phyloP scores from a whole-genome alignment of 2,888 invertebrate species.

The Blomia tropicalis region DNA sequence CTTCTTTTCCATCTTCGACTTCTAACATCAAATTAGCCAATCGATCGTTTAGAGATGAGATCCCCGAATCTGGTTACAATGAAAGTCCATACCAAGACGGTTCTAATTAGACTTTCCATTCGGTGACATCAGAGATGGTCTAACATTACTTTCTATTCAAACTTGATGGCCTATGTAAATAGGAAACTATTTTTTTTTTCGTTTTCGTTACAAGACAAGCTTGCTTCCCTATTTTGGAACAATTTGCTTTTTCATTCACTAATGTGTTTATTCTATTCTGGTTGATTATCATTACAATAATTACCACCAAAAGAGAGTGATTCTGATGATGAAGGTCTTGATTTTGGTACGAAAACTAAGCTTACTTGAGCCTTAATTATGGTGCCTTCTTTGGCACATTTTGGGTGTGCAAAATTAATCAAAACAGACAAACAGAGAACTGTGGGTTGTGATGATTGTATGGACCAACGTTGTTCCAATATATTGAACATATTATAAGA shows the following conservation, averaged over 20 bases:
- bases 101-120: too few species aligned
- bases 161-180: conserved; percentile 11
- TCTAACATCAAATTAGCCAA: background rate
- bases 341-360: too few species aligned
- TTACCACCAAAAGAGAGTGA: background rate
- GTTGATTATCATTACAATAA: conserved; percentile 9
- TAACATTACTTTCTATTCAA: too few species aligned
- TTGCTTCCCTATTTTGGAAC: background rate
- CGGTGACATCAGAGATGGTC: too few species aligned
- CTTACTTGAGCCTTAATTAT: conserved; percentile 14
- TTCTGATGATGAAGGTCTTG: background rate
- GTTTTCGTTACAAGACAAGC: too few species aligned
- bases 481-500: background rate
- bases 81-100: too few species aligned
- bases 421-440: background rate
- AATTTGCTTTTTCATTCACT: background rate
- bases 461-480: background rate
- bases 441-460: background rate
- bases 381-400: background rate
- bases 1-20: too few species aligned
- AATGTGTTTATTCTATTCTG: conserved; percentile 7
- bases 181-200: conserved; percentile 5
- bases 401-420: background rate
- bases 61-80: too few species aligned
- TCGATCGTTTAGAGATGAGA: background rate